Base-by-base conservation (phyloP, 2,113 vertebrate species). In the Pelecanus crispus region DNA sequence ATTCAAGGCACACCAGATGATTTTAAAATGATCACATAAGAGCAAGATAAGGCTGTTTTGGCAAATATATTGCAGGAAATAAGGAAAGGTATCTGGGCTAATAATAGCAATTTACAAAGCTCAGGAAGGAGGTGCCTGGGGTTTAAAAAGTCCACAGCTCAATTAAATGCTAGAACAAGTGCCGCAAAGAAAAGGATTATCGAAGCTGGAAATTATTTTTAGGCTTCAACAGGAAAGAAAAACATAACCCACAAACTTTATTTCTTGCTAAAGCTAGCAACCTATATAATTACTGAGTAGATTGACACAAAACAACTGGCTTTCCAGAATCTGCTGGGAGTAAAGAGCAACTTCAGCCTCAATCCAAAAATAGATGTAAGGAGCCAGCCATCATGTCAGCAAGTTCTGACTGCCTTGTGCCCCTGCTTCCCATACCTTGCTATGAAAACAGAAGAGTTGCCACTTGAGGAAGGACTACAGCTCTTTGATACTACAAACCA, bases 1-100 rank as follows among this genome's bases (percentile, higher is more conserved):
- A 82, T 62, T 73, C 40, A n/a, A 59, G 31, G 47, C 44, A 81
- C 12, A 74, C 84, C n/a, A 74, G 72, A 70, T 38, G 29, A 72
- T 80, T 94, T 91, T 77, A n/a, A 92, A 94, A 92, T 42, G 50
- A 87, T 87, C 75, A 73, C 34, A 32, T 44, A 66, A 77, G 12
- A 86, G 45, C 3, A 17, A 91, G 36, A 88, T 59, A 95, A 94
- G 38, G 25, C 58, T 93, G 24, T 59, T 94, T 61, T 45, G 53
- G 45, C 24, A 92, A 95, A 95, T 87, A 45, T 28, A 55, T 67
- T 81, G 21, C 58, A 89, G 73, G 42, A 94, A 97, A 86, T 53
- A 80, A 86, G 26, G 10, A 84, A 86, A 90, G 19, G 19, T 61
- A 84, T 8, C 56, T 81, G 67, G 61, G 12, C 81, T 91, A 96